Base-by-base conservation (phyloP, 1,140 invertebrate species). In the Patella vulgata region DNA sequence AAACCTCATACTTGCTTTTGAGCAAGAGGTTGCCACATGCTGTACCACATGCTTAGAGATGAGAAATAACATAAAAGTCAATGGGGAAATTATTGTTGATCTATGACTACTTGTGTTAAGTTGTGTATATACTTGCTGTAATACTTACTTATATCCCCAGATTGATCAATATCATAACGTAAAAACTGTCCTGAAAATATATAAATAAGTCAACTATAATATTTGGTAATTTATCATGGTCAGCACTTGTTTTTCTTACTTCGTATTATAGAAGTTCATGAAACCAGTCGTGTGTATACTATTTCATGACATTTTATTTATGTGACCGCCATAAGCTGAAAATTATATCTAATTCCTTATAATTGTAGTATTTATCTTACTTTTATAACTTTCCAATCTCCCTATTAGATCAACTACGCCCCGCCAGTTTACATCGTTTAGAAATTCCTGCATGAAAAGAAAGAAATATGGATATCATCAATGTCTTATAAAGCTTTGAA, bases 61-160 rank as follows among this genome's bases (percentile, higher is more conserved):
- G n/a, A n/a, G n/a, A n/a, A n/a, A n/a, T n/a, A n/a, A n/a, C n/a
- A n/a, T n/a, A n/a, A n/a, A n/a, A n/a, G n/a, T n/a, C n/a, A n/a
- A n/a, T n/a, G 14, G 4, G 14, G 2, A 12, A 19, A 25, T 46
- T 48, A 8, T 1, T n/a, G 19, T 17, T 54, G 2, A 17, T 14
- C 23, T 39, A 25, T 44, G 19, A 31, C 17, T 11, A 44, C 40
- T 25, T 25, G 11, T 9, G n/a, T 40, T 5, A 23, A 30, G 19
- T 23, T 14, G n/a, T 5, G 21, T 9, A 25, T n/a, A 51, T 14
- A 44, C 11, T 6, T 48, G 17, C n/a, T 28, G 14, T 28, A n/a
- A 33, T 42, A 73, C 71, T 66, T 59, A 79, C 77, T 69, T 12
- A 79, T 71, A 59, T 79, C 77, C 3, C 77, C 77, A 21, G 71